Percentiles rank a stretch among this genome's conserved stretches.
These are phyloP conservation scores for Leptopilina syphax DNA, from an alignment of 2,888 invertebrate species.

Conservation along the genomic window DNA sequence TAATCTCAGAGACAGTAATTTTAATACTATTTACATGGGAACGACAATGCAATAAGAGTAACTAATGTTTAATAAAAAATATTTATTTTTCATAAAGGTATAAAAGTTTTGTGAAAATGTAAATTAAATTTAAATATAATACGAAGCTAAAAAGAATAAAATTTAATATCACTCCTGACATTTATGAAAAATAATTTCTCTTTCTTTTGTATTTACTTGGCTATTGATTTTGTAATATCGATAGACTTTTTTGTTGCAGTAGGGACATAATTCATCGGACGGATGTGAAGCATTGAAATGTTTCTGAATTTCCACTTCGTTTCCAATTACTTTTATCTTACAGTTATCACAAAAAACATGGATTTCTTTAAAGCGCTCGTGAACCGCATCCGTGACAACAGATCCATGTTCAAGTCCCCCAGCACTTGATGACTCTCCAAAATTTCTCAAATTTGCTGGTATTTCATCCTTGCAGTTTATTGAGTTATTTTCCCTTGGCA, in stretches of 20 bases:
- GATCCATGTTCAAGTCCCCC: conserved; percentile 45
- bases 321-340: conserved; percentile 59
- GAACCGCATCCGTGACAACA: conserved; percentile 70
- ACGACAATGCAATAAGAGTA: too few species aligned
- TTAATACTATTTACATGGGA: too few species aligned
- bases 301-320: conserved; percentile 61
- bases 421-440: neutral
- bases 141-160: too few species aligned
- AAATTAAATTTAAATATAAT: too few species aligned
- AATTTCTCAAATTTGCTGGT: neutral
- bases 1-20: too few species aligned
- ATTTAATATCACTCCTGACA: conserved; percentile 54
- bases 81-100: too few species aligned
- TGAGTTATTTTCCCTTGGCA: neutral
- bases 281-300: conserved; percentile 68
- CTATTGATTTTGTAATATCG: conserved; percentile 59
- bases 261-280: conserved; percentile 61
- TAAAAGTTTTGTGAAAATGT: too few species aligned
- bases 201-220: conserved; percentile 52
- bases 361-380: conserved; percentile 64
- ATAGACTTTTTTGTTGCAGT: conserved; percentile 70
- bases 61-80: too few species aligned
- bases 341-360: conserved; percentile 67
- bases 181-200: conserved; percentile 63
- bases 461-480: neutral